phyloP scores from a whole-genome alignment of 2,888 invertebrate species.

The Acronicta psi region DNA sequence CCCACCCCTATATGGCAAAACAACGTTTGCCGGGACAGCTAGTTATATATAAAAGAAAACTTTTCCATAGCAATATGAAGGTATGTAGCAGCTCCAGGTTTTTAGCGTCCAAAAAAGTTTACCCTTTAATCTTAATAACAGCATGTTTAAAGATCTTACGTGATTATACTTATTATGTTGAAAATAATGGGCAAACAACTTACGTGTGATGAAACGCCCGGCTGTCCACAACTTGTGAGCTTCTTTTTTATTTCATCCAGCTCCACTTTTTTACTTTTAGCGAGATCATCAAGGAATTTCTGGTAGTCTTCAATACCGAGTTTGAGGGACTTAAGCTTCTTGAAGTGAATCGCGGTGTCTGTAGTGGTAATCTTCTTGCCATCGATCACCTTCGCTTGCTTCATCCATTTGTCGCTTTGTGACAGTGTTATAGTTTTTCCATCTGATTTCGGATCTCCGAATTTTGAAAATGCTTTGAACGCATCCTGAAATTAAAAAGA shows the following conservation, averaged over 20 bases:
- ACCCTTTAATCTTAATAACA: too few relatives aligned
- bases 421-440: slow-evolving; percentile 96
- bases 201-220: slow-evolving; percentile 89
- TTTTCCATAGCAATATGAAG: too few relatives aligned
- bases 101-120: too few relatives aligned
- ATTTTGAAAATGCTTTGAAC: slow-evolving; percentile 95
- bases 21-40: too few relatives aligned
- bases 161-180: not conserved
- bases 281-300: slow-evolving; percentile 95
- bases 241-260: slow-evolving; percentile 94
- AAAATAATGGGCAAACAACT: slow-evolving; percentile 53
- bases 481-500: slow-evolving; percentile 89
- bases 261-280: slow-evolving; percentile 95
- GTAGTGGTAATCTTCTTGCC: slow-evolving; percentile 96
- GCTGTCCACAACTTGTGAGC: slow-evolving; percentile 94
- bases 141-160: too few relatives aligned
- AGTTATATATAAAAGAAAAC: too few relatives aligned
- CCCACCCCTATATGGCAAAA: too few relatives aligned
- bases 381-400: slow-evolving; percentile 94
- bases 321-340: slow-evolving; percentile 95
- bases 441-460: slow-evolving; percentile 95
- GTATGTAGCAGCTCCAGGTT: too few relatives aligned
- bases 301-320: slow-evolving; percentile 93
- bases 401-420: slow-evolving; percentile 98
- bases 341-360: slow-evolving; percentile 96